Percentiles rank a stretch among this genome's conserved stretches.
These are phyloP conservation scores for Apodemus sylvaticus DNA, from an alignment of 2,113 vertebrate genomes.

Conservation along the genomic window DNA sequence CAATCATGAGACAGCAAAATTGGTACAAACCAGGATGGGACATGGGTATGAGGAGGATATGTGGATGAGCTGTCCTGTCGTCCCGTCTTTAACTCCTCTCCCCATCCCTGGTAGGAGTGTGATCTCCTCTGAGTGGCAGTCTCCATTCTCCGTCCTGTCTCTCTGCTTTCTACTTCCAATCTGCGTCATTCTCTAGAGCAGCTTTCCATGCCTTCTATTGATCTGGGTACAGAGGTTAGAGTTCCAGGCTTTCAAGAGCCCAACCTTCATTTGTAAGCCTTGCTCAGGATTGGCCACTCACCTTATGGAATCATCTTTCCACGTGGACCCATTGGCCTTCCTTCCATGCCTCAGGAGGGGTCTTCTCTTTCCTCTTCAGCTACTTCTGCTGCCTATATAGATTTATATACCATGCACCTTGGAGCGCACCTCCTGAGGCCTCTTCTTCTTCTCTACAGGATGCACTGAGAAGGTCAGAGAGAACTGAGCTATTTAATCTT, in stretches of 20 bases:
- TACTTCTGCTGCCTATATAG: not conserved
- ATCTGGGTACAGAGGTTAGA: not conserved
- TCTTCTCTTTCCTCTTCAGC: too few relatives aligned
- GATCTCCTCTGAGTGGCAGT: not conserved
- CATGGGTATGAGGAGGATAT: not conserved
- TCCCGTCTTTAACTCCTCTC: not conserved
- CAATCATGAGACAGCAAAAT: not conserved
- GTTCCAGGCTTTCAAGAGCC: not conserved
- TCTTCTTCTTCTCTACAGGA: too few relatives aligned
- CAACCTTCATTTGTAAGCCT: not conserved
- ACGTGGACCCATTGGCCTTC: not conserved
- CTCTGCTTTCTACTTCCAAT: not conserved
- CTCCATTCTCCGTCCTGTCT: not conserved
- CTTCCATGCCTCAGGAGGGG: not conserved
- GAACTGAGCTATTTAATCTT: not conserved
- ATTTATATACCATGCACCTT: not conserved
- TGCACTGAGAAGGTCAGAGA: not conserved
- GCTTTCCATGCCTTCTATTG: not conserved
- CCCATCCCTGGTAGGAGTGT: fast-evolving
- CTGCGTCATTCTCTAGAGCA: not conserved
- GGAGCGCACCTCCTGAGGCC: not conserved
- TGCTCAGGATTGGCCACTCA: not conserved
- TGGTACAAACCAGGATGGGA: not conserved
- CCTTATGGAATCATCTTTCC: not conserved
- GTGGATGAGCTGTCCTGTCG: fast-evolving